Base-by-base conservation (phyloP, 2,797 vertebrate genomes). In the Setipinna tenuifilis region DNA sequence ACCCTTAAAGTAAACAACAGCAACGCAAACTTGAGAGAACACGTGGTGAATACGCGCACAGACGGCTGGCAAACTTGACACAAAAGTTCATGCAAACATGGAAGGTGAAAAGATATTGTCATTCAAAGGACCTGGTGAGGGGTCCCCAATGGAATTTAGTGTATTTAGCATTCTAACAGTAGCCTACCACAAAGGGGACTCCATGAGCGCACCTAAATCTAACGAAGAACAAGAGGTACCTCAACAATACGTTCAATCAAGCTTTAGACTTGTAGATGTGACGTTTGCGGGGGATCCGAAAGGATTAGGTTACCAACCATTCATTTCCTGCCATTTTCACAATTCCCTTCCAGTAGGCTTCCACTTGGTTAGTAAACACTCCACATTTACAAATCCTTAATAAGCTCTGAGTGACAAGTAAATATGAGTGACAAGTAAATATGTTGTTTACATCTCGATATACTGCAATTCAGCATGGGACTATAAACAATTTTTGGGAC, bases 1-100 rank as follows among this genome's bases (percentile, higher is more conserved):
- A 78, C 10, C 71, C 31, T 41, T 78, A 44, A 17, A 78, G 71
- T 78, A 78, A 78, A 78, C 71, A 78, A 78, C 71, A 78, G 35
- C 31, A 44, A 78, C 17, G 71, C 71, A 78, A 21, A 78, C 71
- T 44, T 78, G 71, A 44, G 35, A 11, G 23, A 78, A 78, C 71
- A 44, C 71, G 71, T 78, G 71, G 31, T 78, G 35, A 19, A 59
- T 21, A 59, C 17, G 58, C 16, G 19, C 71, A 44, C 71, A 31
- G 35, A 25, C 61, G 7, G 23, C 61, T 25, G 61, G 61, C n/a
- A 41, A 41, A 78, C 71, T 78, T 78, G 71, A 78, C 71, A 78
- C 35, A 78, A 78, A 78, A 44, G 71, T 78, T 44, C 35, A 78
- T 6, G 71, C 71, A 78, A 78, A 78, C 71, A 78, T 6, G 7